A percentile compares a stretch with the other conserved stretches of the same genome.
Evolutionary conservation across 2,113 vertebrate genomes (phyloP).

Genomic region (Leuciscus idus): DNA sequence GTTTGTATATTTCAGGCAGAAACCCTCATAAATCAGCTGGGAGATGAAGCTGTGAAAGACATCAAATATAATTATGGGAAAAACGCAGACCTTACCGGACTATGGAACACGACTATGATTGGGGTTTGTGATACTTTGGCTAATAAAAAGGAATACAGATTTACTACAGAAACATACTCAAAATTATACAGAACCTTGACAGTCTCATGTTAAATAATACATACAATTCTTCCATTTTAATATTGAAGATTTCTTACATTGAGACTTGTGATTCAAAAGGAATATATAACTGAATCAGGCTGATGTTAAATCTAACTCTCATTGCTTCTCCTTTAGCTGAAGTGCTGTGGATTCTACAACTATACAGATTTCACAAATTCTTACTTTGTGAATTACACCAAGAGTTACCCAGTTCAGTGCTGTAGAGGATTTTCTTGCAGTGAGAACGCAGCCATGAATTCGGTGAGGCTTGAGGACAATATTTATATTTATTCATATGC

Average conservation of each 20-base stretch:
- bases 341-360: slow-evolving; percentile 81
- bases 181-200: not conserved
- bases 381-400: slow-evolving; percentile 41
- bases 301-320: not conserved
- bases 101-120: slow-evolving; percentile 78
- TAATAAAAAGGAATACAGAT: not conserved
- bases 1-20: slow-evolving; percentile 67
- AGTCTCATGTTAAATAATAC: not conserved
- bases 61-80: slow-evolving; percentile 72
- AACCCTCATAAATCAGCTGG: slow-evolving; percentile 67
- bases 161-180: not conserved
- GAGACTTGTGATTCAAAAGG: not conserved
- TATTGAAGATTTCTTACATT: not conserved
- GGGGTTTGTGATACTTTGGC: slow-evolving; percentile 61
- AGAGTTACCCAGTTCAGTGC: slow-evolving; percentile 69
- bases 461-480: slow-evolving; percentile 14
- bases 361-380: slow-evolving; percentile 73
- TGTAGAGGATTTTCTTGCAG: slow-evolving; percentile 47
- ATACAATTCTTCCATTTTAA: not conserved
- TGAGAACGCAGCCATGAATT: not conserved
- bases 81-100: slow-evolving; percentile 67
- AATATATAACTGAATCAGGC: not conserved
- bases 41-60: slow-evolving; percentile 57
- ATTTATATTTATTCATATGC: not conserved
- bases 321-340: slow-evolving; percentile 63